phyloP scores from a whole-genome alignment of 2,888 invertebrate species.

The Eurytoma californica region DNA sequence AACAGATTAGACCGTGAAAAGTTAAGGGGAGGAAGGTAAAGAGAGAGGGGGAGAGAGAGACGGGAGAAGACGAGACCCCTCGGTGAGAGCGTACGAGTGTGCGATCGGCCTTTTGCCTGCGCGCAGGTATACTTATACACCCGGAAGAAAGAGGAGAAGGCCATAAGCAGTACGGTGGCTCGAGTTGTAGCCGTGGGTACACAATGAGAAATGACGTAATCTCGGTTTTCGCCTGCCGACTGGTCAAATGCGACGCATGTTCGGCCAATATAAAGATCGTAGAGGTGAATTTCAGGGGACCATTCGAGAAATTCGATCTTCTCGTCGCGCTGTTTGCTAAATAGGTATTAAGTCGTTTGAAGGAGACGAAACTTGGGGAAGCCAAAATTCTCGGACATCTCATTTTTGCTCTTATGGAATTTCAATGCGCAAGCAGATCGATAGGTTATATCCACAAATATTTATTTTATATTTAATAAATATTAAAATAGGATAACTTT shows the following conservation, averaged over 20 bases:
- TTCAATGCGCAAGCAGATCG: too few relatives aligned
- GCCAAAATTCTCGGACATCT: too few relatives aligned
- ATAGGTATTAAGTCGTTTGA: background rate
- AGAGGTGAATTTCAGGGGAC: background rate
- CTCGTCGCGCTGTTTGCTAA: slow-evolving; percentile 23
- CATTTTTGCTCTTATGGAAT: too few relatives aligned
- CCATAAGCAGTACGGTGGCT: too few relatives aligned
- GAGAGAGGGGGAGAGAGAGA: too few relatives aligned
- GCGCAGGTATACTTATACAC: slow-evolving; percentile 32
- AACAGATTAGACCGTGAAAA: slow-evolving; percentile 62
- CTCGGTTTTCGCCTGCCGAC: slow-evolving; percentile 9
- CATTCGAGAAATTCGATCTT: slow-evolving; percentile 21
- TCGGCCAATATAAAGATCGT: background rate
- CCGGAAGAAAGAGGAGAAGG: background rate
- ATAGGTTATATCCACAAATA: too few relatives aligned
- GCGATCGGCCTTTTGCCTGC: slow-evolving; percentile 24
- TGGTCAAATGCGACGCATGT: background rate
- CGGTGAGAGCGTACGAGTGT: background rate
- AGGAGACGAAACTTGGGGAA: slow-evolving; percentile 7
- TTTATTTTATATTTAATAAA: too few relatives aligned
- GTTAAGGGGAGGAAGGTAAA: slow-evolving; percentile 51
- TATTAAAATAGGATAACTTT: too few relatives aligned
- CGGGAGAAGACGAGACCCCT: too few relatives aligned
- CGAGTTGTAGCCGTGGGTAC: background rate
- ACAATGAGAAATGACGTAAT: slow-evolving; percentile 11